phyloP scores from a whole-genome alignment of 1,140 invertebrate species.

The Zaprionus lachaisei region DNA sequence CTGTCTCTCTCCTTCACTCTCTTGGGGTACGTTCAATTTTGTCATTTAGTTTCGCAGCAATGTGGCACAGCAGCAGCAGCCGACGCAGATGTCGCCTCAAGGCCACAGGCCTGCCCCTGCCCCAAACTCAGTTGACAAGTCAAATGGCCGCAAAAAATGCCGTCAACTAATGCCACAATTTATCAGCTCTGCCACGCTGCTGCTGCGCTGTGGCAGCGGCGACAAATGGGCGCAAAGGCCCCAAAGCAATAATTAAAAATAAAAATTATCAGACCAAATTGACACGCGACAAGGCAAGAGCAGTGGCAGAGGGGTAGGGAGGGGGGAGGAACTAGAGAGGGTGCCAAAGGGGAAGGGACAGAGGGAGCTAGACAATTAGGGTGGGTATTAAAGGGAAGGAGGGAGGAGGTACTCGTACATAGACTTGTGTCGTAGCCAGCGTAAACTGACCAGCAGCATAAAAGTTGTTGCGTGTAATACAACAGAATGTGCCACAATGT shows the following conservation, averaged over 20 bases:
- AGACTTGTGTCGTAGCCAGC: slow-evolving; percentile 23
- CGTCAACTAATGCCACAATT: slow-evolving; percentile 53
- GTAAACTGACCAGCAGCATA: slow-evolving; percentile 15
- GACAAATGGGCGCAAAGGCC: slow-evolving; percentile 29
- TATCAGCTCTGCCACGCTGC: slow-evolving; percentile 21
- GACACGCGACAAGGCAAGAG: slow-evolving; percentile 42
- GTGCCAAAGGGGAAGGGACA: background rate
- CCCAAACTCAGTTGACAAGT: slow-evolving; percentile 53
- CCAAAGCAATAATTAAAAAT: slow-evolving; percentile 43
- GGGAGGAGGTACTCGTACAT: background rate
- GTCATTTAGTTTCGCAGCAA: slow-evolving; percentile 15
- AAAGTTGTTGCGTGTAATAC: slow-evolving; percentile 16
- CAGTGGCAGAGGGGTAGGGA: background rate
- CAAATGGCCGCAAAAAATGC: slow-evolving; percentile 48
- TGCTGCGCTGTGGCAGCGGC: slow-evolving; percentile 12
- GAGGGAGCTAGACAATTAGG: background rate
- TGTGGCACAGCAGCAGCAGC: slow-evolving; percentile 37
- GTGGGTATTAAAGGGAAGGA: background rate
- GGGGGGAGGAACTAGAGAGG: no score
- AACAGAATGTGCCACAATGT: background rate
- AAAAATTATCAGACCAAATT: slow-evolving; percentile 26
- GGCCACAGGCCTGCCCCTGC: slow-evolving; percentile 31
- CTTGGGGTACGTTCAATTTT: slow-evolving; percentile 14
- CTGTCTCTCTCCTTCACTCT: background rate
- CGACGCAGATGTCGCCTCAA: slow-evolving; percentile 54